Evolutionary conservation across 2,797 vertebrate genomes (phyloP).

Genomic region (Emydoidea blandingii): DNA sequence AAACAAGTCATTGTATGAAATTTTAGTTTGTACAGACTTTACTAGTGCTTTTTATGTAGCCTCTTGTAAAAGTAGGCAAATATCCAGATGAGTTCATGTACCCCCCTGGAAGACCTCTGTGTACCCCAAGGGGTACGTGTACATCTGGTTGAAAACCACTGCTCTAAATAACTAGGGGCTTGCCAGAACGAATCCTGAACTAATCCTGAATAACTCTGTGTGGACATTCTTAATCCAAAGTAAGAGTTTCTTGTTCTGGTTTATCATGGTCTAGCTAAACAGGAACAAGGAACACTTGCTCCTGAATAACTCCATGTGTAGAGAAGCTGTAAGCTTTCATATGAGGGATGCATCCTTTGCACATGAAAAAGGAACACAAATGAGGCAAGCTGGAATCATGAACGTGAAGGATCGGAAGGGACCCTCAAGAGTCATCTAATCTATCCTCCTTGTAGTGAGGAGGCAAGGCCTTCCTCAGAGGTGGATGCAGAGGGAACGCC

Average conservation of each 20-base stretch:
- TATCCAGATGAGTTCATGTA: no score
- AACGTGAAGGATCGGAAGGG: neutral
- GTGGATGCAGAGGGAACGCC: no score
- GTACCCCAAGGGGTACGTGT: no score
- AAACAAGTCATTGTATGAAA: no score
- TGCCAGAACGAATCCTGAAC: neutral
- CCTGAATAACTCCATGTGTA: neutral
- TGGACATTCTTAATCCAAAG: neutral
- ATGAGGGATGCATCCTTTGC: accelerated
- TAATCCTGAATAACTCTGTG: neutral
- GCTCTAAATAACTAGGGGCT: neutral
- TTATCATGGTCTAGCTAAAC: neutral
- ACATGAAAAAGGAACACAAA: neutral
- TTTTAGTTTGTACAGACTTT: no score
- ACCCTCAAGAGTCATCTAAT: neutral
- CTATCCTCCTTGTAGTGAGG: neutral
- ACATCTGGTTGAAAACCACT: no score
- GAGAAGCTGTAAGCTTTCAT: neutral
- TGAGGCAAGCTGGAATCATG: neutral
- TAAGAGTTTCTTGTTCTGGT: neutral
- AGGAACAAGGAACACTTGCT: neutral
- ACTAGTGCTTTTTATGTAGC: no score
- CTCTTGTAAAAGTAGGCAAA: no score
- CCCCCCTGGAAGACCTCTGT: no score
- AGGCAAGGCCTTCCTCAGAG: no score